Base-by-base conservation (phyloP, 2,888 invertebrate genomes). In the Neoitamus cyanurus region DNA sequence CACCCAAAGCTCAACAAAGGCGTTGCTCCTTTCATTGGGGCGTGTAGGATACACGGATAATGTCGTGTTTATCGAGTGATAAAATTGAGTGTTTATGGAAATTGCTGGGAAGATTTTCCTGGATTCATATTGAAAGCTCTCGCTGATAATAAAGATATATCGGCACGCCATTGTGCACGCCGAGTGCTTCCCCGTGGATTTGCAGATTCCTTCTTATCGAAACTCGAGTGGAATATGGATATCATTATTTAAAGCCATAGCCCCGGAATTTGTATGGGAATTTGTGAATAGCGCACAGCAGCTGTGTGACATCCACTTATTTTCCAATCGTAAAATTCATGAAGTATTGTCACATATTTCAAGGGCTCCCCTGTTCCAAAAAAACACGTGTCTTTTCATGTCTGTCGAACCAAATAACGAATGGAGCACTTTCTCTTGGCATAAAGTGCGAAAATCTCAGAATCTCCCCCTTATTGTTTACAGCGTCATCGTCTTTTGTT, bases 51-150 rank as follows among this genome's bases (percentile, higher is more conserved):
- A 69, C 69, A 42, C 48, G 48, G 82, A 82, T 82, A 82, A 82
- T 82, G 82, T 82, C 82, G 82, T 82, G 82, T 82, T 82, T 82
- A 82, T 82, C 82, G 82, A 82, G 82, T 82, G 82, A 82, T 82
- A 82, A 82, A 82, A 82, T 82, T 82, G 82, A 82, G 82, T 82
- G 82, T 82, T 82, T 82, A 82, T 82, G 82, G 82, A 82, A 82
- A 82, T 82, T 82, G 82, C 69, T 82, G 82, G 69, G 28, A 82
- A 82, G 82, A 82, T 82, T 82, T 69, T 82, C 69, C 37, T 82
- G 20, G 68, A 25, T 69, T 82, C 82, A 36, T 82, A 82, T 82
- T 82, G 82, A 82, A 69, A 82, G 82, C 82, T 82, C 82, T 82
- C 69, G 69, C 82, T 82, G 82, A 82, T 82, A 82, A 82, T 82